phyloP scores from a whole-genome alignment of 2,797 vertebrate species.

The Salarias fasciatus region DNA sequence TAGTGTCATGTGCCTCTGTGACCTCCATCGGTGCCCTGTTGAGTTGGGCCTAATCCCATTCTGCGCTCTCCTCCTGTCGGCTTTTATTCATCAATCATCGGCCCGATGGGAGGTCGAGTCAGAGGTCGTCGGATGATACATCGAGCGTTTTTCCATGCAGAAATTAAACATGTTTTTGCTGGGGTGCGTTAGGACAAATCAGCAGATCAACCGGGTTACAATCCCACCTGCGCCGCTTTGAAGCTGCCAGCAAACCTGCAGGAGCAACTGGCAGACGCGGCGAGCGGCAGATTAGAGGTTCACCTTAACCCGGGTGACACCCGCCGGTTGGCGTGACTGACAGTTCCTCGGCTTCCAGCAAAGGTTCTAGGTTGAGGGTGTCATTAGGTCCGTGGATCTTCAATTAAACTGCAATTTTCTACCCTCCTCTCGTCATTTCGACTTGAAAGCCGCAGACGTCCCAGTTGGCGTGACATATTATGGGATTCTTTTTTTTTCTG shows the following conservation, averaged over 20 bases:
- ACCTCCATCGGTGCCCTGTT: slow-evolving; percentile 10
- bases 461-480: slow-evolving; percentile 17
- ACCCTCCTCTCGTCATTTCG: slow-evolving; percentile 22
- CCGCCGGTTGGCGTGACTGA: slow-evolving; percentile 5
- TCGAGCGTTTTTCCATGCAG: slow-evolving; percentile 2
- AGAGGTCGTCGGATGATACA: slow-evolving; percentile 24
- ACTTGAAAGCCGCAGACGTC: slow-evolving; percentile 23
- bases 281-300: slow-evolving; percentile 35
- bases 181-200: slow-evolving; percentile 35
- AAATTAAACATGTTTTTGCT: slow-evolving; percentile 19
- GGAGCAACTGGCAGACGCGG: slow-evolving; percentile 7
- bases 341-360: background rate
- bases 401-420: slow-evolving; percentile 2
- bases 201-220: background rate
- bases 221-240: slow-evolving; percentile 15
- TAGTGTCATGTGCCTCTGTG: slow-evolving; percentile 9
- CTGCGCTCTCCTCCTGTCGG: slow-evolving; percentile 1
- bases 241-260: slow-evolving; percentile 29
- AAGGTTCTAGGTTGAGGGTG: slow-evolving; percentile 12
- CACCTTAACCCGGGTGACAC: slow-evolving; percentile 23
- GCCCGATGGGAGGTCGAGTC: slow-evolving; percentile 17
- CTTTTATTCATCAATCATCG: slow-evolving; percentile 25
- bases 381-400: slow-evolving; percentile 2
- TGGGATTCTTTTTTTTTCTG: slow-evolving; percentile 35
- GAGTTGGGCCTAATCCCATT: background rate